Conservation (phyloP, 2,113 vertebrate species). For the Epinephelus cyanopodus region DNA sequence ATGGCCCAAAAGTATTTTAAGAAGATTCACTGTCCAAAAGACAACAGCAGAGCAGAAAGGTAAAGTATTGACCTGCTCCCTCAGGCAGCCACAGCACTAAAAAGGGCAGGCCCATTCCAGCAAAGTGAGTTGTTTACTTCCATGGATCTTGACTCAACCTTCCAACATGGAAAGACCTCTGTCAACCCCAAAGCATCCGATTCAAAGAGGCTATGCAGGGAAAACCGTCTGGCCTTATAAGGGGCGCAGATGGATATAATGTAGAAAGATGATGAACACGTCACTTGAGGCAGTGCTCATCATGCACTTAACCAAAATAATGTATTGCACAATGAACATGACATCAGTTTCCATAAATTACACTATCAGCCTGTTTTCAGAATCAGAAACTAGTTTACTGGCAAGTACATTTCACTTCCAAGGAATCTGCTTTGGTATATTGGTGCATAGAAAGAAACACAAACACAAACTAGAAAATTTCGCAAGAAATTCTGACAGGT, state of each 20-base stretch:
- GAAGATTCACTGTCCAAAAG: not conserved
- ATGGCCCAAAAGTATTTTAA: not conserved
- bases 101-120: constrained; percentile 42
- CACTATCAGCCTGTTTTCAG: not conserved
- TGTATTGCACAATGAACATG: not conserved
- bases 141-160: constrained; percentile 43
- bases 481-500: too few species aligned
- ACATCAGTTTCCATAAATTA: not conserved
- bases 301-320: not conserved
- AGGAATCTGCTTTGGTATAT: too few species aligned
- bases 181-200: constrained; percentile 35
- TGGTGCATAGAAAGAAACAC: too few species aligned
- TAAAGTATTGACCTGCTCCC: not conserved
- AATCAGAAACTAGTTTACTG: too few species aligned
- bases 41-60: not conserved
- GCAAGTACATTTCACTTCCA: too few species aligned
- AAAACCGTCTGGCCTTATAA: constrained; percentile 18
- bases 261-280: not conserved
- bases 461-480: too few species aligned
- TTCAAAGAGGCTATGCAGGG: constrained; percentile 12
- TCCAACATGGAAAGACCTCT: constrained; percentile 48
- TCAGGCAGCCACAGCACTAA: not conserved
- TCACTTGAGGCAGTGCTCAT: not conserved
- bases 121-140: constrained; percentile 50
- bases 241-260: constrained; percentile 12